Evolutionary conservation across 2,888 invertebrate species (phyloP).

Genomic region (Petrolisthes cinctipes): DNA sequence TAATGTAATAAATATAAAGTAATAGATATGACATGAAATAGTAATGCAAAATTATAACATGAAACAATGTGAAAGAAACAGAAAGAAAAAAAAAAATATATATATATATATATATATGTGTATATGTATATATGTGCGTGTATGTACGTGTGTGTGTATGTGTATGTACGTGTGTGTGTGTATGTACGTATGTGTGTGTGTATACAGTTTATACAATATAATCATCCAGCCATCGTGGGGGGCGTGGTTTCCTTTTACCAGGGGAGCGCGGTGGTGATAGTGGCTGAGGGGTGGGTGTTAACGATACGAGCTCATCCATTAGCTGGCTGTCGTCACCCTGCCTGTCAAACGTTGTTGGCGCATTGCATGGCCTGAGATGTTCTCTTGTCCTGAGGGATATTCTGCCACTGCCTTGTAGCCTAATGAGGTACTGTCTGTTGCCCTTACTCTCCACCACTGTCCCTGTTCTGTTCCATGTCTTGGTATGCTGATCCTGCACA

Average conservation of each 20-base stretch:
- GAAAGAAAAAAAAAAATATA: no score
- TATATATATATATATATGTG: no score
- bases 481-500: slow-evolving; percentile 1
- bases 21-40: no score
- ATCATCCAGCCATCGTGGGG: neutral
- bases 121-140: no score
- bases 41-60: no score
- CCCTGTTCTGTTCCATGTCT: neutral
- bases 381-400: slow-evolving; percentile 4
- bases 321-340: neutral
- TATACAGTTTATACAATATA: neutral
- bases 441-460: neutral
- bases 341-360: neutral
- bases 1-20: no score
- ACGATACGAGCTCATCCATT: neutral
- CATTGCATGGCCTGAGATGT: neutral
- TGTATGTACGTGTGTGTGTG: no score
- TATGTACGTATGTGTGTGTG: no score
- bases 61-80: no score
- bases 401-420: neutral
- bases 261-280: neutral
- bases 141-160: no score
- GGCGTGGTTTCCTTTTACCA: neutral
- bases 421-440: neutral
- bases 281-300: neutral